Evolutionary conservation across 2,797 vertebrate genomes (phyloP).

Genomic region (Liparis tanakae): DNA sequence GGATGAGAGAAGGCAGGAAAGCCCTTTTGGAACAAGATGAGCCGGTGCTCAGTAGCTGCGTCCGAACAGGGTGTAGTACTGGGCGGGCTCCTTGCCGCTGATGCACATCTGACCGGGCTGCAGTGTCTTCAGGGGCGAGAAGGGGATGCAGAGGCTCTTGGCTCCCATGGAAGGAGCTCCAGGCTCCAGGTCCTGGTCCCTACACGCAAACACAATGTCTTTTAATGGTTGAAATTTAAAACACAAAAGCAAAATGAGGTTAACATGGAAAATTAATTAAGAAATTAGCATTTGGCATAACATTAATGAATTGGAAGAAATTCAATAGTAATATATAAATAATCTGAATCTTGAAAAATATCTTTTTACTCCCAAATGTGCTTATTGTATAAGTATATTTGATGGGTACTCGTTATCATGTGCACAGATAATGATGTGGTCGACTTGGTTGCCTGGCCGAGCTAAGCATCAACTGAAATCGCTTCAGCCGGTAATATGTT

Average conservation of each 20-base stretch:
- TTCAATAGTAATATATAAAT: background rate
- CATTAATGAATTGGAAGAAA: background rate
- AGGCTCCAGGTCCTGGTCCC: constrained; percentile 97
- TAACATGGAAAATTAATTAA: background rate
- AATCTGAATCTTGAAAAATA: background rate
- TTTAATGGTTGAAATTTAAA: background rate
- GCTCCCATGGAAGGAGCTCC: constrained; percentile 98
- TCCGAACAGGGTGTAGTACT: constrained; percentile 95
- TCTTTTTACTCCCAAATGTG: background rate
- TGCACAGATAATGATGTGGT: background rate
- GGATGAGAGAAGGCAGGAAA: constrained; percentile 27
- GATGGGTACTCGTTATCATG: background rate
- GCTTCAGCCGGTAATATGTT: background rate
- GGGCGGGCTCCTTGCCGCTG: constrained; percentile 90
- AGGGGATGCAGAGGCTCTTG: constrained; percentile 97
- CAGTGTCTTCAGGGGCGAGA: constrained; percentile 88
- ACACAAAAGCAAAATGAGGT: background rate
- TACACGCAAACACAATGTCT: constrained; percentile 53
- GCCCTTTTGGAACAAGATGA: constrained; percentile 50
- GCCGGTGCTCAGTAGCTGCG: constrained; percentile 89
- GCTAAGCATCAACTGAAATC: background rate
- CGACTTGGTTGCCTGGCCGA: background rate
- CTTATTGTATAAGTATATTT: background rate
- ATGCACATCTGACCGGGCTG: constrained; percentile 88
- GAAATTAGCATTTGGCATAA: background rate